Evolutionary conservation across 2,113 vertebrate genomes (phyloP), one percentile per base, ranked within the genome.

Genomic region (Lota lota): DNA sequence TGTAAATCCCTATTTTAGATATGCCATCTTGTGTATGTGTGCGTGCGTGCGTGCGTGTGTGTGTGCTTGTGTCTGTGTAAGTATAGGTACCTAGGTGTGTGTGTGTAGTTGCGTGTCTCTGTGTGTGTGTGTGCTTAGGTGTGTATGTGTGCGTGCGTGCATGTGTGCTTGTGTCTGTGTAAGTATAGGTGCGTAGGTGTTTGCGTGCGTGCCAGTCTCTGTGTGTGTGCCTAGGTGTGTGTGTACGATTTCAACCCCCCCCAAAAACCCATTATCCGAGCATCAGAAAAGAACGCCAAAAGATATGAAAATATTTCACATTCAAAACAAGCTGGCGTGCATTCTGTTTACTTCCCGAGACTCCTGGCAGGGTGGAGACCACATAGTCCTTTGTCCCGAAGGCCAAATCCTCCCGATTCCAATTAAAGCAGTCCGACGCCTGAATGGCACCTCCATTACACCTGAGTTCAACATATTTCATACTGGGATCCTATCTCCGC

Each of bases 391-490:
- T 83, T 82, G 79, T 85, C 64, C 63, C 7, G 67, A 73, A 21
- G 21, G 68, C 64, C 64, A 64, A 72, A 65, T 77, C 66, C 83
- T 69, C 80, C 72, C 66, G 64, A 67, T 62, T 80, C 77, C 85
- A 87, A 86, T 84, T 87, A 88, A 79, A 74, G 78, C 61, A 24
- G 63, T 62, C 78, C 61, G 8, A 53, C 21, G 67, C 69, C 75
- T 88, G 86, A 87, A 85, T 79, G 80, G 84, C 72, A 80, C 84
- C 75, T 79, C 85, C 81, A 84, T 87, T 87, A 86, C 62, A 61
- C 76, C 64, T 70, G 57, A 61, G 83, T 78, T 78, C 73, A 74
- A 78, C 82, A 87, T 79, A 78, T 85, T 88, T 82, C 79, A 86
- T 80, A 75, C 77, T 2, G 79, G 81, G 79, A 65, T 81, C 70